These are phyloP conservation scores for Phyllopteryx taeniolatus DNA, from an alignment of 2,113 vertebrate species.

Conservation along the genomic window DNA sequence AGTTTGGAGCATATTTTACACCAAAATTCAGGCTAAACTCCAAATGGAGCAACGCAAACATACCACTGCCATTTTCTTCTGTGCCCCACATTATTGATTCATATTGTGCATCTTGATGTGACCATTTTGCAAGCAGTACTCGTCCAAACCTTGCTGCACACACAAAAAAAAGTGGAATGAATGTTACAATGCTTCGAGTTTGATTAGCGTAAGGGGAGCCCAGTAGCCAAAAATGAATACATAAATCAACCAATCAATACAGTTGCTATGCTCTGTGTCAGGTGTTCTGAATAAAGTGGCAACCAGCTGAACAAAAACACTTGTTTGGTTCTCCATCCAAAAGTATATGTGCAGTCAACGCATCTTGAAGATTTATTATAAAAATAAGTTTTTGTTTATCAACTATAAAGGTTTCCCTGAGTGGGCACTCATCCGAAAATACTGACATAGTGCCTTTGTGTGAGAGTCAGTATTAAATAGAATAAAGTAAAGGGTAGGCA, in stretches of 20 bases:
- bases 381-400: not conserved
- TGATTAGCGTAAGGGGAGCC: not conserved
- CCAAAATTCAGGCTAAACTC: not conserved
- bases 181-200: not conserved
- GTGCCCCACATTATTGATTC: not conserved
- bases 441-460: conserved; percentile 20
- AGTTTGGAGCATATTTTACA: not conserved
- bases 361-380: not conserved
- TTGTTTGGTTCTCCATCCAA: conserved; percentile 11
- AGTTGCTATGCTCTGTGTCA: not conserved
- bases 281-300: not conserved
- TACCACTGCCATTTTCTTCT: not conserved
- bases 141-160: not conserved
- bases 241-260: not conserved
- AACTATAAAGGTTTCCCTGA: not conserved
- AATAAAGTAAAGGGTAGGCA: not conserved
- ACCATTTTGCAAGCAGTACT: not conserved
- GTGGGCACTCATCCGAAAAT: conserved; percentile 14
- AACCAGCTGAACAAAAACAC: conserved; percentile 9
- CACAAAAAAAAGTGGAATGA: not conserved
- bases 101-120: not conserved
- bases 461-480: not conserved
- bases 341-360: conserved; percentile 8
- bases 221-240: not conserved
- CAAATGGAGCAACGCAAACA: not conserved